Base-by-base conservation (phyloP, 92 coral and sea anemone species). In the Pocillopora meandrina region DNA sequence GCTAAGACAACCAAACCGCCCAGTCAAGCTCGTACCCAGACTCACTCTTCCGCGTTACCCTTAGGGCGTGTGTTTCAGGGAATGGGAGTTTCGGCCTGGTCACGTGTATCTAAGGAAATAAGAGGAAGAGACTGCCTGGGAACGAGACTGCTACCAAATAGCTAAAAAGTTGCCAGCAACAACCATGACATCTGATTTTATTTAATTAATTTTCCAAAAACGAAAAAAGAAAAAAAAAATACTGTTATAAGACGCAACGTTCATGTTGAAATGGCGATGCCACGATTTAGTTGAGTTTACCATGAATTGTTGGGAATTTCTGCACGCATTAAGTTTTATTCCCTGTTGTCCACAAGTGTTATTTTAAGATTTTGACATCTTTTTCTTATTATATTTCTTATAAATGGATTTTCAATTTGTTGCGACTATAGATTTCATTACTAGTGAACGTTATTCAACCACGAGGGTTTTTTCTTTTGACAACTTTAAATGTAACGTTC, bases 301-400 rank as follows among this genome's bases (percentile, higher is more conserved):
- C 56, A 58, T 58, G 20, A 34, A 56, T 23, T 71, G 36, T 71
- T 81, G 18, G 35, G 69, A 71, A 42, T 34, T 69, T 13, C 72
- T 77, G 9, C 72, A 81, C 85, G 68, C 77, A 57, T 57, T 81
- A 31, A 63, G 71, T 68, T 71, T 81, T 57, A 55, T 33, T 56
- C 70, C 19, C 6, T 71, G 26, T 80, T 68, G 18, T 80, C 52
- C 65, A 55, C 65, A 80, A 80, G 17, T 18, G 36, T 35, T 34
- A 71, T 78, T 81, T 81, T 59, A 71, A 71, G 71, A 59, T 42
- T 58, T 34, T 36, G 56, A 12, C 19, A 80, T 8, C 19, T 67
- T 63, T 79, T 79, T 79, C 65, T 49, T 52, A 14, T 56, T 49
- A 33, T 7, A 59, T 33, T 70, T 1, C 74, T 34, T 70, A 55